Conservation (phyloP, 2,113 vertebrate species). For the Anhinga rufa region DNA sequence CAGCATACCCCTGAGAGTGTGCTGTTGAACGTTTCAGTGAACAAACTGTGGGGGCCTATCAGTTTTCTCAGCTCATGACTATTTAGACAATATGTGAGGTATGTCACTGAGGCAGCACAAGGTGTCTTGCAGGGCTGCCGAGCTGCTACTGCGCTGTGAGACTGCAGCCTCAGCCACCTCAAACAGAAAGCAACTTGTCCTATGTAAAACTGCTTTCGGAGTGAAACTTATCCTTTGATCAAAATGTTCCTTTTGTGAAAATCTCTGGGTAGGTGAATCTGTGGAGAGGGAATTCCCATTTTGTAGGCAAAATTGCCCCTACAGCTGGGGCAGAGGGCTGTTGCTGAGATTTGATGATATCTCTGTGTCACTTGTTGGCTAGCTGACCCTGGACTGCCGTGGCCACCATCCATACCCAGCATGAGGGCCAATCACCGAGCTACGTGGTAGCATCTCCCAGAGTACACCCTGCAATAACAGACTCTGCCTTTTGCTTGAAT, state of each 20-base stretch:
- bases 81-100: background rate
- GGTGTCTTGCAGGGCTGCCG: background rate
- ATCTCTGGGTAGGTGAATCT: background rate
- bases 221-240: background rate
- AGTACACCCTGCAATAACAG: background rate
- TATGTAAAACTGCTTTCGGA: background rate
- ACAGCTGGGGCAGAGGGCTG: background rate
- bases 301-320: background rate
- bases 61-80: background rate
- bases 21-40: background rate
- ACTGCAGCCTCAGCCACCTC: background rate
- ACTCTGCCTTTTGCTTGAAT: background rate
- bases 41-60: background rate
- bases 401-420: fast-evolving
- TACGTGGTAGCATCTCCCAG: background rate
- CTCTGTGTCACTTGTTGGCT: background rate
- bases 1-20: background rate
- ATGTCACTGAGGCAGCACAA: background rate
- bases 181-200: background rate
- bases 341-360: background rate
- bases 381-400: background rate
- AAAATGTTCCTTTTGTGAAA: background rate
- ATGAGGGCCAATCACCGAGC: background rate
- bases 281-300: background rate
- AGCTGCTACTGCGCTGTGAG: background rate